Conservation (phyloP, 1,140 invertebrate species). For the Leptestheria dahalacensis region DNA sequence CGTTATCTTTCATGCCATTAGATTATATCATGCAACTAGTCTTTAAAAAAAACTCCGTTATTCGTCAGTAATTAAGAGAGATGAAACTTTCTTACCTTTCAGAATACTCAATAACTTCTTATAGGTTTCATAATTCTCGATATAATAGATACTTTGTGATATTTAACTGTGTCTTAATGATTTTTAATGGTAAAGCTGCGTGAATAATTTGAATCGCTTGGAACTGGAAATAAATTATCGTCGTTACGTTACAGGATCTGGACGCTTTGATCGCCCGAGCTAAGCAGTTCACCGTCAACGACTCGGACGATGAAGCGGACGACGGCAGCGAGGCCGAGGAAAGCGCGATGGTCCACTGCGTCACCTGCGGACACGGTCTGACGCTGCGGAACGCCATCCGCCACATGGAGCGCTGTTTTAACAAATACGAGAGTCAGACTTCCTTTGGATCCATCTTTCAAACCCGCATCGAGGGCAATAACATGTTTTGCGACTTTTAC, state of each 20-base stretch:
- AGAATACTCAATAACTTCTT: no score
- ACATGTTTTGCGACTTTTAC: slow-evolving; percentile 97
- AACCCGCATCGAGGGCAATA: slow-evolving; percentile 81
- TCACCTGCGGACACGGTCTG: slow-evolving; percentile 90
- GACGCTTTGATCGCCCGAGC: slow-evolving; percentile 66
- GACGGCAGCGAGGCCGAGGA: slow-evolving; percentile 56
- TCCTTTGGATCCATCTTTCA: slow-evolving; percentile 90
- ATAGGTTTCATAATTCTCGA: no score
- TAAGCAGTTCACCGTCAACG: slow-evolving; percentile 43
- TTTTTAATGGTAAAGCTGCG: background rate
- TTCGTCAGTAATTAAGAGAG: no score
- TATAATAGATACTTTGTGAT: background rate
- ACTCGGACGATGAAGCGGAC: slow-evolving; percentile 41
- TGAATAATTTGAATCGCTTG: no score
- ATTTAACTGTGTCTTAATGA: slow-evolving; percentile 9
- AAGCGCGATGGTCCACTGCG: slow-evolving; percentile 70
- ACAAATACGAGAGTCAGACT: slow-evolving; percentile 93
- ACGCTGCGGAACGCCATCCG: slow-evolving; percentile 72
- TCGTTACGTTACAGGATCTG: slow-evolving; percentile 38
- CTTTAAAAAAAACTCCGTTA: no score
- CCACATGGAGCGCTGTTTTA: slow-evolving; percentile 90
- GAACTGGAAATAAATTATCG: background rate
- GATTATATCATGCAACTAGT: no score
- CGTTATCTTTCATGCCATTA: no score
- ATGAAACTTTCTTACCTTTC: no score